These are phyloP conservation scores for Agrotis puta DNA, from an alignment of 2,888 invertebrate species.

Conservation along the genomic window DNA sequence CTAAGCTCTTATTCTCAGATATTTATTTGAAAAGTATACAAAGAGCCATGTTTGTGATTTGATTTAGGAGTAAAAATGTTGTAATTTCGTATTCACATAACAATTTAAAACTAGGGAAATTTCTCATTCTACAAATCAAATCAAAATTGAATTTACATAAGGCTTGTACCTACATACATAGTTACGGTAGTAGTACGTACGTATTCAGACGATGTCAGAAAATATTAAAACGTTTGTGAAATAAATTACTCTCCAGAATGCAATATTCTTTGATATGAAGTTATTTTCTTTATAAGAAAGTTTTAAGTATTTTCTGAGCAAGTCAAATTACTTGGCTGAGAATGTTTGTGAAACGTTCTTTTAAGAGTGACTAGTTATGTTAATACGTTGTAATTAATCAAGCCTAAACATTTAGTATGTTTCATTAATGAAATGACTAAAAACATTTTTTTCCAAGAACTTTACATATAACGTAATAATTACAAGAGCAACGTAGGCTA, in stretches of 20 bases:
- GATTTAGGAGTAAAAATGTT: conserved; percentile 21
- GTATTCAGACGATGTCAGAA: conserved; percentile 25
- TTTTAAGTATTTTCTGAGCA: conserved; percentile 36
- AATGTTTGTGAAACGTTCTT: conserved; percentile 8
- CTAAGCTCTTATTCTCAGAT: conserved; percentile 3
- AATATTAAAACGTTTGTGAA: conserved; percentile 46
- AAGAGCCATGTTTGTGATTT: conserved; percentile 22
- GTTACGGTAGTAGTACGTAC: neutral
- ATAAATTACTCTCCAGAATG: conserved; percentile 42
- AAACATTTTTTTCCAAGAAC: neutral
- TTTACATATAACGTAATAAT: neutral
- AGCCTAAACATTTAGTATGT: neutral
- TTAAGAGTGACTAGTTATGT: conserved; percentile 4
- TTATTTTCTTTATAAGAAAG: conserved; percentile 44
- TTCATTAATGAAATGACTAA: neutral
- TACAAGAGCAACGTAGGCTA: conserved; percentile 16
- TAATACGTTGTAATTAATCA: conserved; percentile 13
- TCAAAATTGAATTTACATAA: conserved; percentile 41
- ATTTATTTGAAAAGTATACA: conserved; percentile 8
- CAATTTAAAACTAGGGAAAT: conserved; percentile 30
- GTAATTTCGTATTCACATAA: conserved; percentile 35
- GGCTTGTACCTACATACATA: neutral
- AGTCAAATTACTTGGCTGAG: conserved; percentile 26
- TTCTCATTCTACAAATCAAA: conserved; percentile 33
- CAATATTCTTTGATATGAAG: conserved; percentile 47